Evolutionary conservation across 2,888 invertebrate species (phyloP).

Genomic region (Hecatera dysodea): DNA sequence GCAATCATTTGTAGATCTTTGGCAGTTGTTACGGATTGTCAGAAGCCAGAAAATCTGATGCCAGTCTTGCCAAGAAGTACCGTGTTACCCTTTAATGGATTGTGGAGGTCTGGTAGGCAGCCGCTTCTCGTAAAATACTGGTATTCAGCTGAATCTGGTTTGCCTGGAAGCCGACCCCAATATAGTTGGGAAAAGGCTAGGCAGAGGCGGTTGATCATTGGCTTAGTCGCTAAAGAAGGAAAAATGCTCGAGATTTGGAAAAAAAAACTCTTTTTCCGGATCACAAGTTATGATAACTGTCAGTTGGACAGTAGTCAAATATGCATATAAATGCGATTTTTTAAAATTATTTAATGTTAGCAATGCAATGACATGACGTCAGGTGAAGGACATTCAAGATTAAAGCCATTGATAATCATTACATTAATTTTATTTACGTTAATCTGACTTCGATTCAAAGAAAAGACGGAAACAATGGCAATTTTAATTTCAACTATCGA

Average conservation of each 20-base stretch:
- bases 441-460: neutral
- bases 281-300: neutral
- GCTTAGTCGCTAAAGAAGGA: too few species aligned
- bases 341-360: neutral
- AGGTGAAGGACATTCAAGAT: conserved; percentile 1
- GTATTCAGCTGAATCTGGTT: too few species aligned
- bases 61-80: too few species aligned
- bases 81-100: too few species aligned
- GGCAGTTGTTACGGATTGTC: too few species aligned
- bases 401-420: neutral
- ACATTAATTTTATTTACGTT: neutral
- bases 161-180: too few species aligned
- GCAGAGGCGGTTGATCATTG: too few species aligned
- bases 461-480: neutral
- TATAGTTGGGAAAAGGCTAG: too few species aligned
- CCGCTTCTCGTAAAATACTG: too few species aligned
- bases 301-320: neutral
- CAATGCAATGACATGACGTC: neutral
- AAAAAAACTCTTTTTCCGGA: neutral
- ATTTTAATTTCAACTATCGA: neutral
- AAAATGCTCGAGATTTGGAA: neutral
- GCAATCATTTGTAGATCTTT: too few species aligned
- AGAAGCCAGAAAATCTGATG: too few species aligned
- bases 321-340: neutral
- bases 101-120: too few species aligned